These are phyloP conservation scores for Sigmodon hispidus DNA, from an alignment of 2,113 vertebrate species.

Conservation along the genomic window DNA sequence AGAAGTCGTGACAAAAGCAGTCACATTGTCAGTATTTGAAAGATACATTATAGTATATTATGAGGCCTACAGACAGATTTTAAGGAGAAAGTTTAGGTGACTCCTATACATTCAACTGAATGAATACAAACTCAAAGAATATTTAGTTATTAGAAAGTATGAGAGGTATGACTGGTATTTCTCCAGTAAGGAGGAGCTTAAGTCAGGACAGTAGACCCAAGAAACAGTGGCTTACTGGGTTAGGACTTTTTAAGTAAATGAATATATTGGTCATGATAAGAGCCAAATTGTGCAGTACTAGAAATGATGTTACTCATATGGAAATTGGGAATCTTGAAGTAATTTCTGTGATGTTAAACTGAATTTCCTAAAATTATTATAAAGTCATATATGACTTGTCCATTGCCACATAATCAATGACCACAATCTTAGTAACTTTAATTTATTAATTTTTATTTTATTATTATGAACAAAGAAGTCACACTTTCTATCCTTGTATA, in stretches of 20 bases:
- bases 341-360: neutral
- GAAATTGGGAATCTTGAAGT: neutral
- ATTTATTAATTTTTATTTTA: no score
- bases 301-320: neutral
- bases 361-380: neutral
- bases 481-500: no score
- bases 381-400: neutral
- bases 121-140: neutral
- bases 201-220: neutral
- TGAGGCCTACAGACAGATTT: neutral
- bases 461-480: no score
- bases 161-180: neutral
- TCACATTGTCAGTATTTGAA: neutral
- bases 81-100: constrained; percentile 10
- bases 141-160: neutral
- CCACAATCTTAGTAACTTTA: neutral
- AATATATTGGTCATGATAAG: neutral
- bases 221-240: neutral
- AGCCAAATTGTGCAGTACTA: neutral
- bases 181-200: neutral
- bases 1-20: neutral
- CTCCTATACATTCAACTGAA: neutral
- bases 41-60: neutral
- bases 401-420: neutral
- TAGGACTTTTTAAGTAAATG: neutral